These are phyloP conservation scores for Ictalurus punctatus DNA, from an alignment of 2,113 vertebrate genomes.

Conservation along the genomic window DNA sequence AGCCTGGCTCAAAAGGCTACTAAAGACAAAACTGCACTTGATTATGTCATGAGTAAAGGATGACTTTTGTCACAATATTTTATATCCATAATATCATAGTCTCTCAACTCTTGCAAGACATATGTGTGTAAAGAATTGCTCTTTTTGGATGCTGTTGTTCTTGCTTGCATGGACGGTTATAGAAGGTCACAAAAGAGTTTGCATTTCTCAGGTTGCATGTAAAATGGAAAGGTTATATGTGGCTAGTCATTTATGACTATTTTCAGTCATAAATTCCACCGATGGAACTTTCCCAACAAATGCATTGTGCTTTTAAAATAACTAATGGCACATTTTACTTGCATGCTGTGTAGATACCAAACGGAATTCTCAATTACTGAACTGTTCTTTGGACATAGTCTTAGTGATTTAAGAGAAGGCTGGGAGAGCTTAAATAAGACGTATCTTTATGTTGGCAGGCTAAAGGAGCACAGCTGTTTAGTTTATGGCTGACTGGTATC, in stretches of 20 bases:
- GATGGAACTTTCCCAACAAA: conserved; percentile 15
- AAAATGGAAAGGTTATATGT: conserved; percentile 17
- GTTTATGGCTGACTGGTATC: conserved; percentile 22
- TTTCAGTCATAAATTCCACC: conserved; percentile 19
- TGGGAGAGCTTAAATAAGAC: conserved; percentile 12
- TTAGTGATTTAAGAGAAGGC: conserved; percentile 18
- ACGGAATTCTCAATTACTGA: background rate
- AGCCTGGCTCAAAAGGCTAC: background rate
- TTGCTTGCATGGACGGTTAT: background rate
- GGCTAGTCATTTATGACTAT: too few species aligned
- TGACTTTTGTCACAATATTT: background rate
- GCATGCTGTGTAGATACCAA: conserved; percentile 16
- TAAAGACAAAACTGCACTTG: background rate
- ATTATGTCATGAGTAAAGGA: background rate
- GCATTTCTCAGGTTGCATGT: conserved; percentile 8
- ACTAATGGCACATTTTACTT: background rate
- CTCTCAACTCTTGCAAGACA: background rate
- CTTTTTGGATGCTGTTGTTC: background rate
- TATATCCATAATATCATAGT: background rate
- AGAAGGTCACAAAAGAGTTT: background rate
- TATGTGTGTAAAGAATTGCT: background rate
- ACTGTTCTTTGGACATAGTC: conserved; percentile 21
- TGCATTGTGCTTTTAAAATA: conserved; percentile 29
- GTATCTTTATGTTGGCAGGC: conserved; percentile 22
- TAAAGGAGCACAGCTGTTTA: background rate